Percentiles rank a stretch among this genome's conserved stretches.
Conservation (phyloP, 2,113 vertebrate species). For the Gallinago paraguaiae region DNA sequence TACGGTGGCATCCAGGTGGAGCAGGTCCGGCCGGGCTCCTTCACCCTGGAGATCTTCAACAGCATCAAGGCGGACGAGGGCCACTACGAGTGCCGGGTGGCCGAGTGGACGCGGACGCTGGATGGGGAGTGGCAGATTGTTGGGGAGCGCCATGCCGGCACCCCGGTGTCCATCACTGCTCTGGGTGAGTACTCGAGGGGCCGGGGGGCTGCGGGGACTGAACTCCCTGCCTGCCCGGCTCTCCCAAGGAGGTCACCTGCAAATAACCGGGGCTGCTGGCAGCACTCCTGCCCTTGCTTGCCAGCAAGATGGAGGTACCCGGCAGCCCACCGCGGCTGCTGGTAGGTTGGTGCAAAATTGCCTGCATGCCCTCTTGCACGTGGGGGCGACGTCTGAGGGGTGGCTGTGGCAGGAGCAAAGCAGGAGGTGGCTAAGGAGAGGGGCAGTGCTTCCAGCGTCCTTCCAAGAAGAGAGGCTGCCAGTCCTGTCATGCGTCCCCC, state of each 20-base stretch:
- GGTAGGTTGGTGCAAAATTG: rapidly evolving
- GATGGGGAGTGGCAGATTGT: slow-evolving; percentile 89
- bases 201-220: rapidly evolving
- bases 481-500: rapidly evolving
- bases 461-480: neutral
- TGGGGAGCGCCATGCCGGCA: slow-evolving; percentile 82
- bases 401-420: neutral
- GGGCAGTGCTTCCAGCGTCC: neutral
- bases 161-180: slow-evolving; percentile 84
- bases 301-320: neutral
- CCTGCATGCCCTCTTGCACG: rapidly evolving
- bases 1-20: slow-evolving; percentile 89
- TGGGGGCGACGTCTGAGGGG: neutral
- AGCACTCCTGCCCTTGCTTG: neutral
- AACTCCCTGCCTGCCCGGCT: rapidly evolving
- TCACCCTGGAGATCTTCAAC: slow-evolving; percentile 87
- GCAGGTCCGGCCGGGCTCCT: slow-evolving; percentile 80
- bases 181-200: slow-evolving; percentile 82
- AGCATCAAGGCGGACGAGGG: slow-evolving; percentile 88
- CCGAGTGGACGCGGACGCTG: slow-evolving; percentile 84
- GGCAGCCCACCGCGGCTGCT: neutral
- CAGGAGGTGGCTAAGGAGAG: neutral
- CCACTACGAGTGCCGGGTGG: slow-evolving; percentile 88
- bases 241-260: neutral
- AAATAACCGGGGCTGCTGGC: neutral